phyloP scores from a whole-genome alignment of 35 echinoderm and acorn worm genomes.

The Holothuria glaberrima region DNA sequence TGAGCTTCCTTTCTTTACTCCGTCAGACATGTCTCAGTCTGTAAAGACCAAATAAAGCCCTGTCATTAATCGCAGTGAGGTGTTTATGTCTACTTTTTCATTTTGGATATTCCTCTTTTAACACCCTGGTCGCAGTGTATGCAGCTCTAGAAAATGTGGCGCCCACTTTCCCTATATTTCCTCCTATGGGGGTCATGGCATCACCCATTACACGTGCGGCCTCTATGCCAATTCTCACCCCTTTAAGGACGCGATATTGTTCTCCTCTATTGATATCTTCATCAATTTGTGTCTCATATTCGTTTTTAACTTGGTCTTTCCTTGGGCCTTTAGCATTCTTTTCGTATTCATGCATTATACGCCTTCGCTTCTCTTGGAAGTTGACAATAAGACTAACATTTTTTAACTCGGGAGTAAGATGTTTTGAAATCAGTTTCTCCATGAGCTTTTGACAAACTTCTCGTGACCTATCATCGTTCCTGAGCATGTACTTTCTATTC shows the following conservation, averaged over 20 bases:
- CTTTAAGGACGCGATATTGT: background rate
- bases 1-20: too few species aligned
- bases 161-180: background rate
- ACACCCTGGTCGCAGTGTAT: background rate
- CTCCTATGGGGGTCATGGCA: background rate
- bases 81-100: too few species aligned
- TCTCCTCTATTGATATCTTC: slow-evolving; percentile 5
- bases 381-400: background rate
- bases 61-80: too few species aligned
- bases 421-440: background rate
- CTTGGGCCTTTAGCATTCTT: background rate
- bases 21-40: too few species aligned
- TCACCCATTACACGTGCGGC: background rate
- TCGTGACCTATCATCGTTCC: background rate
- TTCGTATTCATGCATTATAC: background rate
- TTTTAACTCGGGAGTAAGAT: background rate
- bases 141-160: background rate
- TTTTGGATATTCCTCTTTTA: background rate
- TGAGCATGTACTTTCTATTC: background rate
- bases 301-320: background rate
- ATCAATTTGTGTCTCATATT: background rate
- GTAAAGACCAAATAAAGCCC: too few species aligned
- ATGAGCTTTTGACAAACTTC: background rate
- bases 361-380: background rate
- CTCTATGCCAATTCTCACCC: background rate